Conservation (phyloP, 1,140 invertebrate species). For the Dryas iulia region DNA sequence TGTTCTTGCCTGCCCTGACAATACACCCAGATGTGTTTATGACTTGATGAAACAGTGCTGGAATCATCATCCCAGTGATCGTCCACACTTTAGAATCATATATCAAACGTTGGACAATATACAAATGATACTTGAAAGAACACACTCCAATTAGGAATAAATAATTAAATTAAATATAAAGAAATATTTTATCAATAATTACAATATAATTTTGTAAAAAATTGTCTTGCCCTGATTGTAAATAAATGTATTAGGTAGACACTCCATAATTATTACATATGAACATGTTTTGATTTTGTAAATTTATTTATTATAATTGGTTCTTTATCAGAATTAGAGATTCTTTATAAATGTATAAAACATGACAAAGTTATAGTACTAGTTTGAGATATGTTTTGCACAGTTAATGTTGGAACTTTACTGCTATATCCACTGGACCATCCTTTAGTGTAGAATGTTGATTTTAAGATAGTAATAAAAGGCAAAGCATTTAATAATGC, state of each 20-base stretch:
- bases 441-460: slow-evolving; percentile 7
- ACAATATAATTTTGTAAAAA: slow-evolving; percentile 29
- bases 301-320: background rate
- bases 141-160: slow-evolving; percentile 55
- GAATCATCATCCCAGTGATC: slow-evolving; percentile 90
- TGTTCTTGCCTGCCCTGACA: slow-evolving; percentile 92
- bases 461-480: slow-evolving; percentile 16
- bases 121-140: slow-evolving; percentile 81
- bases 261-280: slow-evolving; percentile 26
- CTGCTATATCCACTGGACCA: slow-evolving; percentile 20
- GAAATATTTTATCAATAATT: slow-evolving; percentile 30
- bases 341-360: slow-evolving; percentile 5
- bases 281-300: slow-evolving; percentile 31
- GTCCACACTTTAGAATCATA: slow-evolving; percentile 91
- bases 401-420: slow-evolving; percentile 8
- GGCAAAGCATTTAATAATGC: slow-evolving; percentile 1
- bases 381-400: slow-evolving; percentile 21
- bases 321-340: background rate
- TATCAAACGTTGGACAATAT: slow-evolving; percentile 85
- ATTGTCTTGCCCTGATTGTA: slow-evolving; percentile 34
- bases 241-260: slow-evolving; percentile 36
- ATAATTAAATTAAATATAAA: slow-evolving; percentile 3
- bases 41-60: slow-evolving; percentile 96
- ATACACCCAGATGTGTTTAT: slow-evolving; percentile 94
- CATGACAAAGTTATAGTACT: background rate